Base-by-base conservation (phyloP, 2,888 invertebrate genomes). In the Microctonus hyperodae region DNA sequence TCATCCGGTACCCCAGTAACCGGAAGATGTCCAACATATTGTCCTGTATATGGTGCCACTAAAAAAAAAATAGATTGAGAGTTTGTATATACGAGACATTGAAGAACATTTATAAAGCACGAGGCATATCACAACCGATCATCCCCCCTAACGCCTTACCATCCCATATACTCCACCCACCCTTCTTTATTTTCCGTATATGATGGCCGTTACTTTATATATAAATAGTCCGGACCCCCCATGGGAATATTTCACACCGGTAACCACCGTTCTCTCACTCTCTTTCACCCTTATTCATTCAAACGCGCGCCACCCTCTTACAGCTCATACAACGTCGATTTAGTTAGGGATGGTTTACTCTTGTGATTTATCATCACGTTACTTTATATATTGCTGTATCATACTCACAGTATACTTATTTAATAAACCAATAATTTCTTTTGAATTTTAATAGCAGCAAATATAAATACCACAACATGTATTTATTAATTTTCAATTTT, bases 211-310 rank as follows among this genome's bases (percentile, higher is more conserved):
- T 55, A 55, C n/a, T 53, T 44, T 22, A 33, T 55, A 58, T 65
- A 50, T 28, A 53, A n/a, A n/a, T 60, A 60, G 59, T 55, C 62
- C 51, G 63, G 69, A 68, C 81, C 83, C 82, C 44, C 83, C 82
- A 83, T 83, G 83, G 83, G 83, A 83, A 83, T 78, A 83, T 83
- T 83, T 83, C 83, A 83, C 83, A 82, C 83, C 82, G 83, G 83
- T 82, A 82, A 82, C 83, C 83, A 79, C 82, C 75, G 60, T 64
- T 64, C 66, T 53, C 62, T 67, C 67, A 40, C 59, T 44, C 16
- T 44, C 44, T n/a, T n/a, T 6, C 44, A 44, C 44, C 44, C 44
- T 44, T 44, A 16, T 9, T 4, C 20, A 44, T 44, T 44, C 9
- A 44, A 44, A 44, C 63, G 67, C 69, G 69, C 9, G 57, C 68